Conservation (phyloP, 1,140 invertebrate genomes). For the Drosophila saltans region DNA sequence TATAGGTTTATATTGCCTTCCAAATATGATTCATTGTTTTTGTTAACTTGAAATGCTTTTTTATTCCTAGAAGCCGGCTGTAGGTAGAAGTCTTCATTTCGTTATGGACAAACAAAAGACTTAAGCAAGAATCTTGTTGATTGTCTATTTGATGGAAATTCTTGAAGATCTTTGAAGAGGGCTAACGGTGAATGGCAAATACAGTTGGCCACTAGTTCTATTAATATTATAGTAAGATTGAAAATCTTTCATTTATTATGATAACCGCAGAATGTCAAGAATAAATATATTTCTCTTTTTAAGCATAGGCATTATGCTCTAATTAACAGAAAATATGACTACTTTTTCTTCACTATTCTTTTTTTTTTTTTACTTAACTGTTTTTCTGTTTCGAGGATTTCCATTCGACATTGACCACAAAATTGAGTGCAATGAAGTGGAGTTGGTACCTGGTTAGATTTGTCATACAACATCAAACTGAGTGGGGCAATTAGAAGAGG, state of each 20-base stretch:
- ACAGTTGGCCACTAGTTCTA: constrained; percentile 49
- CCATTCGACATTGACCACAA: constrained; percentile 58
- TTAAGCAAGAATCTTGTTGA: constrained; percentile 69
- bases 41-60: constrained; percentile 24
- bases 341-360: background rate
- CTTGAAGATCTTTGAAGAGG: constrained; percentile 35
- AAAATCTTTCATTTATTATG: constrained; percentile 25
- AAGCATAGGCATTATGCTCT: constrained; percentile 54
- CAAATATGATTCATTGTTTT: constrained; percentile 66
- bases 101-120: constrained; percentile 61
- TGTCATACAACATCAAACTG: constrained; percentile 24
- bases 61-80: constrained; percentile 49
- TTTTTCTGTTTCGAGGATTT: constrained; percentile 9
- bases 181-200: constrained; percentile 52
- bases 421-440: constrained; percentile 55
- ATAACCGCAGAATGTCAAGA: constrained; percentile 61
- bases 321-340: constrained; percentile 62
- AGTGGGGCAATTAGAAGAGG: constrained; percentile 66
- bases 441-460: constrained; percentile 19
- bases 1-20: constrained; percentile 24
- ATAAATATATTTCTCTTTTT: constrained; percentile 23
- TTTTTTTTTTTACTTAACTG: background rate
- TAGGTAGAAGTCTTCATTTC: constrained; percentile 14
- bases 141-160: constrained; percentile 68
- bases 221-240: constrained; percentile 25